Conservation (phyloP, 2,888 invertebrate species). For the Drosophila ustulata region DNA sequence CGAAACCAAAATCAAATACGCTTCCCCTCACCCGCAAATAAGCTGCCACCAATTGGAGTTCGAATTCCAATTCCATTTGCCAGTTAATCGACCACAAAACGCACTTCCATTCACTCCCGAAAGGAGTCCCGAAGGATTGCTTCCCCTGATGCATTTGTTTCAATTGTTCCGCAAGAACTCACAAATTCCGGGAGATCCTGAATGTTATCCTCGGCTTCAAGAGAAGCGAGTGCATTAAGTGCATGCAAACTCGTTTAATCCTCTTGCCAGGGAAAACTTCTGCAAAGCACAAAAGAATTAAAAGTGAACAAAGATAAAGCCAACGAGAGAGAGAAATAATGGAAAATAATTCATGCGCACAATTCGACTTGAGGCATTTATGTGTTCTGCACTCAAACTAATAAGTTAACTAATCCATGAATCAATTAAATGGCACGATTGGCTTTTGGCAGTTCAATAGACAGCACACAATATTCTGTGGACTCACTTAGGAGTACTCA, state of each 20-base stretch:
- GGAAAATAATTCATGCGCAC: conserved; percentile 16
- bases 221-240: conserved; percentile 14
- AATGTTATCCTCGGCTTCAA: neutral
- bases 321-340: neutral
- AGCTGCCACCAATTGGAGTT: neutral
- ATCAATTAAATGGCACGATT: conserved; percentile 49
- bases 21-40: conserved; percentile 25
- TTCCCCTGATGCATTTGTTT: conserved; percentile 10
- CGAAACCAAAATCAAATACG: conserved; percentile 37
- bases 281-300: conserved; percentile 15
- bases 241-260: conserved; percentile 17
- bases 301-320: conserved; percentile 10
- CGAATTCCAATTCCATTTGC: conserved; percentile 33
- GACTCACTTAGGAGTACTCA: neutral
- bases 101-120: conserved; percentile 8
- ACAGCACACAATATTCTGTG: conserved; percentile 35
- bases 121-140: conserved; percentile 8
- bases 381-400: conserved; percentile 11
- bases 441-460: conserved; percentile 39
- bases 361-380: conserved; percentile 16
- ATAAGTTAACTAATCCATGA: conserved; percentile 32
- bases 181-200: neutral
- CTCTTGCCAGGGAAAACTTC: conserved; percentile 12
- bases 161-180: conserved; percentile 3
- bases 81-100: conserved; percentile 44